phyloP scores from a whole-genome alignment of 1,140 invertebrate species.

The Nylanderia fulva region DNA sequence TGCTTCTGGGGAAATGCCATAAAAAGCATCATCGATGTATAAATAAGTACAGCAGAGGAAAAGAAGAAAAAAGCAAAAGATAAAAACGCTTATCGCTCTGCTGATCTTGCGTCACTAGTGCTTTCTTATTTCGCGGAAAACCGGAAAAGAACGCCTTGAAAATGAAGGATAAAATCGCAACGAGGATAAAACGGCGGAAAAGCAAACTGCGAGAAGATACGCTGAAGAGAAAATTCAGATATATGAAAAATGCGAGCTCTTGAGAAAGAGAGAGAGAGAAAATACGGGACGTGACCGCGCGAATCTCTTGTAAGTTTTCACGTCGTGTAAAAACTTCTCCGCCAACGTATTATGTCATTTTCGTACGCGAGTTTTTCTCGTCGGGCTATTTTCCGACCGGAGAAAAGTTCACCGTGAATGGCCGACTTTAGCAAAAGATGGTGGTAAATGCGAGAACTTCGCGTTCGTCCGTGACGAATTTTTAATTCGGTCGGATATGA shows the following conservation, averaged over 20 bases:
- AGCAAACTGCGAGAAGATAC: neutral
- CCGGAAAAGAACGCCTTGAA: neutral
- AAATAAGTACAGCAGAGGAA: too few species aligned
- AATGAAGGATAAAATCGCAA: constrained; percentile 30
- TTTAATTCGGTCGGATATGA: constrained; percentile 16
- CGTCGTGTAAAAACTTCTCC: constrained; percentile 25
- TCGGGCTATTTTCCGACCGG: neutral
- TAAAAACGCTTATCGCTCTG: neutral
- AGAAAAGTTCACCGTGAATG: neutral
- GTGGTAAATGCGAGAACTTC: constrained; percentile 30
- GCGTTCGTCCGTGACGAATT: neutral
- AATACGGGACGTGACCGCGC: neutral
- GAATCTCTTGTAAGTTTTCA: neutral
- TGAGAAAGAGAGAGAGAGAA: neutral
- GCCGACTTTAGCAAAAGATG: neutral
- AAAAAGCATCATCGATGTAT: constrained; percentile 21
- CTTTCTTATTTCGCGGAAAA: constrained; percentile 25
- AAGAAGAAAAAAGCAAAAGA: neutral
- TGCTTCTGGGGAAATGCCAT: neutral
- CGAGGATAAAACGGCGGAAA: constrained; percentile 9
- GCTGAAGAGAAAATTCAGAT: neutral
- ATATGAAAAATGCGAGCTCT: neutral
- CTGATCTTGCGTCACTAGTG: neutral
- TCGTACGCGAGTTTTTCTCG: constrained; percentile 16
- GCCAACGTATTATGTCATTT: constrained; percentile 31